These are phyloP conservation scores for Barnardius zonarius DNA, from an alignment of 2,113 vertebrate species.

Conservation along the genomic window DNA sequence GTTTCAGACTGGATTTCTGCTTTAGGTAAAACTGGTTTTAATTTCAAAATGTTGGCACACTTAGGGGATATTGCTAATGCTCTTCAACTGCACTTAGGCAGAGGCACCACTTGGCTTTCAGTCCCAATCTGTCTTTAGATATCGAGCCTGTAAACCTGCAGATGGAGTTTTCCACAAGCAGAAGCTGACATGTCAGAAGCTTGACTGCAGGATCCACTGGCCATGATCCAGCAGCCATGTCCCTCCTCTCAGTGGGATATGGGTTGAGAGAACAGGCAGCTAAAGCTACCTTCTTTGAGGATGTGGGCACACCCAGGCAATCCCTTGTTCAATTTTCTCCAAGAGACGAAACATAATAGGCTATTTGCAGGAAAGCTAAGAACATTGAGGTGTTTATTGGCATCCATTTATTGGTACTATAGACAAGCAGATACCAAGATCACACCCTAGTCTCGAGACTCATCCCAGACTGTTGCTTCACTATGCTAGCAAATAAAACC, in stretches of 20 bases:
- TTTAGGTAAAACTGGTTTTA: background rate
- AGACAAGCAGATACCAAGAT: background rate
- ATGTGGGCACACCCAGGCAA: background rate
- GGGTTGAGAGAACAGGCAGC: background rate
- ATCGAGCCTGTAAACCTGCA: conserved; percentile 18
- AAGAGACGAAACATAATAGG: background rate
- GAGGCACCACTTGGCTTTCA: fast-evolving
- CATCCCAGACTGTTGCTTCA: background rate
- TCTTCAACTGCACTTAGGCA: background rate
- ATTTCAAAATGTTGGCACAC: background rate
- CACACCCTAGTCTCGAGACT: background rate
- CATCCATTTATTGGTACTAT: fast-evolving
- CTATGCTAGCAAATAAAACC: background rate
- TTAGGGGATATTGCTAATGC: background rate
- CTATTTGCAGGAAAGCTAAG: background rate
- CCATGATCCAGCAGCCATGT: background rate
- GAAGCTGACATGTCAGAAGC: background rate
- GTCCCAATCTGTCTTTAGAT: conserved; percentile 1
- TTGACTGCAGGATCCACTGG: background rate
- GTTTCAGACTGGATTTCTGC: background rate
- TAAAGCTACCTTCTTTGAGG: background rate
- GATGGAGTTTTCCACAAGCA: conserved; percentile 38
- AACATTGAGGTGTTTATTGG: background rate
- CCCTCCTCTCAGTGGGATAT: background rate
- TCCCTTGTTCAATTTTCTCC: background rate